Evolutionary conservation across 2,797 vertebrate genomes (phyloP).

Genomic region (Craterocephalus amniculus): DNA sequence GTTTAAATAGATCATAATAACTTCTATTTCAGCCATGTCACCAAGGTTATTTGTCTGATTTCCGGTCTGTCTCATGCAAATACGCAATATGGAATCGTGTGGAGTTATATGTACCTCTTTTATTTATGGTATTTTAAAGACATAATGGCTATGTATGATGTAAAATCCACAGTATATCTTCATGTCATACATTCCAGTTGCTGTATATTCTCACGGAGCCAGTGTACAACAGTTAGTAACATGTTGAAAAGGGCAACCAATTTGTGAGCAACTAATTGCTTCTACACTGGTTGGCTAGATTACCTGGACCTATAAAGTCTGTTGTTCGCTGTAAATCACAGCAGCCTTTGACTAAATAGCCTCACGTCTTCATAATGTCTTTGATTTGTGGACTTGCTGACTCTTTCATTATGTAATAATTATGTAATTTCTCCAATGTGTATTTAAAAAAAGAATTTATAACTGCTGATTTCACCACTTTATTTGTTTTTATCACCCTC

Average conservation of each 20-base stretch:
- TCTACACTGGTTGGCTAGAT: background rate
- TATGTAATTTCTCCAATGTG: background rate
- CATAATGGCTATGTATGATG: background rate
- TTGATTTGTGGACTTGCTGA: background rate
- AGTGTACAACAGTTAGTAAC: background rate
- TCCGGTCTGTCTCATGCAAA: background rate
- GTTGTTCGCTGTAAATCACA: background rate
- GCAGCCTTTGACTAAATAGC: background rate
- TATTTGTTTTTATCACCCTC: background rate
- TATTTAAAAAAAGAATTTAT: background rate
- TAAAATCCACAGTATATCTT: background rate
- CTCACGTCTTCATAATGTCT: background rate
- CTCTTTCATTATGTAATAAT: background rate
- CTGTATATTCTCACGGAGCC: too few relatives aligned
- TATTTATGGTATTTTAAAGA: background rate
- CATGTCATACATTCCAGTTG: background rate
- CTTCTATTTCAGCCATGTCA: background rate
- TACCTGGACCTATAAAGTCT: background rate
- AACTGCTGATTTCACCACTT: background rate
- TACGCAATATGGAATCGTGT: background rate
- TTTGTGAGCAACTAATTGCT: background rate
- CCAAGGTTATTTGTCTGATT: background rate
- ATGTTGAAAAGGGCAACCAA: background rate
- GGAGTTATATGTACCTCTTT: background rate
- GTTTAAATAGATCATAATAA: slow-evolving; percentile 8